Conservation (phyloP, 2,888 invertebrate species). For the Eupithecia abbreviata region DNA sequence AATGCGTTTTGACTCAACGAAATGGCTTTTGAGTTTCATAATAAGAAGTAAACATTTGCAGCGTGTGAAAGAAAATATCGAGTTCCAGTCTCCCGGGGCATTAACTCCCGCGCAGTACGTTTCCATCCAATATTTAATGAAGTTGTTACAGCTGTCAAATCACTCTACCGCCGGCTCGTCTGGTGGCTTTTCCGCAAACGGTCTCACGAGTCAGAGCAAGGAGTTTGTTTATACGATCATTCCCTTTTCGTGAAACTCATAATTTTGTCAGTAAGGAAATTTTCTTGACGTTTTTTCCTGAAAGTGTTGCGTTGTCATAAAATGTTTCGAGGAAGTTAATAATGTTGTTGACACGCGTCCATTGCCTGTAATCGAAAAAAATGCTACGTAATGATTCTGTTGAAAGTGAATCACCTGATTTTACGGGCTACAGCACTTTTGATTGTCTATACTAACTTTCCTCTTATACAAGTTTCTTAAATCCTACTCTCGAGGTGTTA, state of each 20-base stretch:
- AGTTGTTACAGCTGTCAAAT: conserved; percentile 54
- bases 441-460: conserved; percentile 14
- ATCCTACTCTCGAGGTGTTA: background rate
- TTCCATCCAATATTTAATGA: conserved; percentile 46
- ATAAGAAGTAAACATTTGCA: background rate
- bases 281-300: conserved; percentile 40
- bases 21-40: background rate
- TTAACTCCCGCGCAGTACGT: conserved; percentile 39
- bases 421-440: conserved; percentile 26
- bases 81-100: conserved; percentile 32
- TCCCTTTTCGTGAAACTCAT: conserved; percentile 43
- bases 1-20: background rate
- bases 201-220: conserved; percentile 45
- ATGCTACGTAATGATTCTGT: conserved; percentile 35
- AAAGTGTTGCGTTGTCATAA: conserved; percentile 35
- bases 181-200: conserved; percentile 48
- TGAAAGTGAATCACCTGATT: conserved; percentile 35
- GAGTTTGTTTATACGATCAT: conserved; percentile 50
- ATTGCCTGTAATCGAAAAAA: conserved; percentile 41
- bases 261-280: conserved; percentile 41
- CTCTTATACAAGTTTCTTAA: background rate
- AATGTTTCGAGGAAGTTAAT: conserved; percentile 52
- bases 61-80: background rate
- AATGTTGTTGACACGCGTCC: conserved; percentile 45
- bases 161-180: conserved; percentile 43